Percentiles rank a stretch among this genome's conserved stretches.
phyloP scores from a whole-genome alignment of 2,888 invertebrate species.

The Pollenia amentaria region DNA sequence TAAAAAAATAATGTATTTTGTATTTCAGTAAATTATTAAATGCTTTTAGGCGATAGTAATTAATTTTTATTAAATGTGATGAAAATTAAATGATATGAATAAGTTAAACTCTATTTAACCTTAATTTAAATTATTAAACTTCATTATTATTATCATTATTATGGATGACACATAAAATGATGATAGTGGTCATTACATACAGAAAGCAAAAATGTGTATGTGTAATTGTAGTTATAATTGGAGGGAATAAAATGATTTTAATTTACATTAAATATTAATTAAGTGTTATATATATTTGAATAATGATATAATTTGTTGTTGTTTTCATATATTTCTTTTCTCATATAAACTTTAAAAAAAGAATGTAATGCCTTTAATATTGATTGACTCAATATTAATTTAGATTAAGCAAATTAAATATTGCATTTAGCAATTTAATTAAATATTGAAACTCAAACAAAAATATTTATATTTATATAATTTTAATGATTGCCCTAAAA shows the following conservation, averaged over 20 bases:
- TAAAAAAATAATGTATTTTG: too few relatives aligned
- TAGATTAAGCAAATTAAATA: neutral
- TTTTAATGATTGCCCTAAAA: neutral
- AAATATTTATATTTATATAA: neutral
- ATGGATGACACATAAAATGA: neutral
- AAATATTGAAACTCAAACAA: neutral
- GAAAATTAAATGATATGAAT: constrained; percentile 33
- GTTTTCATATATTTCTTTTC: too few relatives aligned
- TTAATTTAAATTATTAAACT: constrained; percentile 26
- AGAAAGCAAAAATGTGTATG: neutral
- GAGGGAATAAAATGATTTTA: neutral
- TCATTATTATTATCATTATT: neutral
- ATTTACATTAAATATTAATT: neutral
- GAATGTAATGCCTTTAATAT: neutral
- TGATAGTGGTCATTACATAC: neutral
- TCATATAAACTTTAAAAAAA: neutral
- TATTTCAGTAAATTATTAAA: constrained; percentile 19
- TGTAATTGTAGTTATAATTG: constrained; percentile 1
- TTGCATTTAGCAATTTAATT: neutral
- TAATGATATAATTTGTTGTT: neutral
- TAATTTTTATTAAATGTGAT: constrained; percentile 34
- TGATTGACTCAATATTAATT: neutral
- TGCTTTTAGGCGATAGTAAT: constrained; percentile 42
- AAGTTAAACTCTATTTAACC: constrained; percentile 24
- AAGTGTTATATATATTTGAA: neutral